A percentile compares a stretch with the other conserved stretches of the same genome.
phyloP scores from a whole-genome alignment of 2,797 vertebrate genomes.

The Lutjanus argentimaculatus region DNA sequence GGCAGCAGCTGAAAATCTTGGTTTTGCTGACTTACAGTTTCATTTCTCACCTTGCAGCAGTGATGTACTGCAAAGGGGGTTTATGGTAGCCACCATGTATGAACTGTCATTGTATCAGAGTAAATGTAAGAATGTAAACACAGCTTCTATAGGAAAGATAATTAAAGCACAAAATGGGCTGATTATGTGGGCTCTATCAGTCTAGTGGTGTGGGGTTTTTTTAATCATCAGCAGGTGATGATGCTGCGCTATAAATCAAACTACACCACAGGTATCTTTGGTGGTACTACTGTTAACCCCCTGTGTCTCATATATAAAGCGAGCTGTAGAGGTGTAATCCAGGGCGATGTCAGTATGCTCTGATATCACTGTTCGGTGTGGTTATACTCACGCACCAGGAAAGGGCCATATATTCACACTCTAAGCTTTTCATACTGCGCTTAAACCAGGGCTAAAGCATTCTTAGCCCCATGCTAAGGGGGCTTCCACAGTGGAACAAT shows the following conservation, averaged over 20 bases:
- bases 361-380: background rate
- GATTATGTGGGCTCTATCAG: background rate
- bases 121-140: background rate
- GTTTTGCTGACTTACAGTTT: constrained; percentile 2
- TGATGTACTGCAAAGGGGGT: background rate
- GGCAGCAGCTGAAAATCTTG: background rate
- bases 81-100: background rate
- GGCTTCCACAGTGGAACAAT: too few relatives aligned
- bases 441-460: too few relatives aligned
- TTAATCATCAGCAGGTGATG: background rate
- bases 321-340: background rate
- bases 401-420: too few relatives aligned
- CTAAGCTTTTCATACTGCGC: too few relatives aligned
- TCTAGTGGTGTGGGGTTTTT: background rate
- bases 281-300: too few relatives aligned
- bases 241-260: background rate
- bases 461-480: too few relatives aligned
- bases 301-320: background rate
- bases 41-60: constrained; percentile 5
- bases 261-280: background rate
- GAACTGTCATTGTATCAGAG: background rate
- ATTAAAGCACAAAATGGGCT: background rate
- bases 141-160: background rate
- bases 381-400: background rate
- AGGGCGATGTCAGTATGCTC: background rate